Conservation (phyloP, 2,888 invertebrate species). For the Alcis repandata region DNA sequence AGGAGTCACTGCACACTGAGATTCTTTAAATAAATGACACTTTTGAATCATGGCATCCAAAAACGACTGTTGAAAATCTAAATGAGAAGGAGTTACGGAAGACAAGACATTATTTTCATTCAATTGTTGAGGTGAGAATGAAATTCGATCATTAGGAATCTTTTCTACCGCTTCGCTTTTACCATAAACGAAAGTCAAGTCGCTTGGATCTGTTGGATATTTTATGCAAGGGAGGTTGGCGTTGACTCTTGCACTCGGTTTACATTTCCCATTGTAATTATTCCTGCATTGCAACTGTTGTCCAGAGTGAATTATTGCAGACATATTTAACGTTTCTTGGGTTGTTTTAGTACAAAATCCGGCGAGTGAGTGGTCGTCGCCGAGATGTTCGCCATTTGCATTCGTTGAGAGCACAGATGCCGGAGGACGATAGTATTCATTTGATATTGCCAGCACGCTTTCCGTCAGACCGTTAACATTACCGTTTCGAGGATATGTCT, state of each 20-base stretch:
- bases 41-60: conserved; percentile 16
- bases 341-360: conserved; percentile 57
- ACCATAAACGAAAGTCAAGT: conserved; percentile 26
- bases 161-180: conserved; percentile 20
- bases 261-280: conserved; percentile 43
- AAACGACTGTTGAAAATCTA: conserved; percentile 21
- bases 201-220: conserved; percentile 3
- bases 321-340: conserved; percentile 52
- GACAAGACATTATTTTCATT: conserved; percentile 5
- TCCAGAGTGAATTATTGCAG: conserved; percentile 51
- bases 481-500: conserved; percentile 80
- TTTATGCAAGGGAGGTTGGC: conserved; percentile 10
- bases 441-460: conserved; percentile 81
- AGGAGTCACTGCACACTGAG: neutral
- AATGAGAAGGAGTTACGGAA: conserved; percentile 6
- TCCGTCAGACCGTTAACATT: conserved; percentile 76
- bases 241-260: conserved; percentile 1
- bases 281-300: conserved; percentile 47
- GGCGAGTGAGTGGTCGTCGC: conserved; percentile 58
- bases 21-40: conserved; percentile 6
- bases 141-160: conserved; percentile 13
- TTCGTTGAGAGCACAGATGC: conserved; percentile 77
- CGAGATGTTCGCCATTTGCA: conserved; percentile 75
- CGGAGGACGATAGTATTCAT: conserved; percentile 74
- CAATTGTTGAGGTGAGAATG: conserved; percentile 10